Evolutionary conservation across 2,113 vertebrate genomes (phyloP).

Genomic region (Pygoscelis antarcticus): DNA sequence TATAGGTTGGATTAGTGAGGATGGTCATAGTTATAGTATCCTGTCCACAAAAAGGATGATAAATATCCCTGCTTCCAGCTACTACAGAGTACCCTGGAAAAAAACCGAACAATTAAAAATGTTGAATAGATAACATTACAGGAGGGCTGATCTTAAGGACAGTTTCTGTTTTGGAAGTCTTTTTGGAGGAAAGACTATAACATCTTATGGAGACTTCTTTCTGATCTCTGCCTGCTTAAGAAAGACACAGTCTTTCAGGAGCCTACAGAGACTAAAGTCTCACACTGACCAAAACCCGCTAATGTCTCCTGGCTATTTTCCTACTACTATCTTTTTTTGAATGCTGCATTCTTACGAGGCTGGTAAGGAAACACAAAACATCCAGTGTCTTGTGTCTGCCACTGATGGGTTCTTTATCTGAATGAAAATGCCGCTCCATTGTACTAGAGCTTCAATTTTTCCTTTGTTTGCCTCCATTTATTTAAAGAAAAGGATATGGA

Average conservation of each 20-base stretch:
- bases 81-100: background rate
- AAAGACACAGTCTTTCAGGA: background rate
- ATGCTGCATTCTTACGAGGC: background rate
- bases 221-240: background rate
- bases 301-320: background rate
- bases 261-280: background rate
- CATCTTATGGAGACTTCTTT: background rate
- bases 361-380: background rate
- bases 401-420: background rate
- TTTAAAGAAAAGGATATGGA: background rate
- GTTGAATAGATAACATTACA: background rate
- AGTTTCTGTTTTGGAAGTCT: background rate
- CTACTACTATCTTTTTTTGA: background rate
- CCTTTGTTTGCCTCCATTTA: background rate
- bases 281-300: background rate
- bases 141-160: background rate
- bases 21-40: background rate
- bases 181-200: background rate
- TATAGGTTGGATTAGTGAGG: background rate
- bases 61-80: background rate
- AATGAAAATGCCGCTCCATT: background rate
- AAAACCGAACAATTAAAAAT: background rate
- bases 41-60: background rate
- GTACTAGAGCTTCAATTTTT: background rate
- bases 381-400: background rate